Evolutionary conservation across 2,888 invertebrate species (phyloP), one percentile per base, ranked within the genome.

Genomic region (Lymantria monacha): DNA sequence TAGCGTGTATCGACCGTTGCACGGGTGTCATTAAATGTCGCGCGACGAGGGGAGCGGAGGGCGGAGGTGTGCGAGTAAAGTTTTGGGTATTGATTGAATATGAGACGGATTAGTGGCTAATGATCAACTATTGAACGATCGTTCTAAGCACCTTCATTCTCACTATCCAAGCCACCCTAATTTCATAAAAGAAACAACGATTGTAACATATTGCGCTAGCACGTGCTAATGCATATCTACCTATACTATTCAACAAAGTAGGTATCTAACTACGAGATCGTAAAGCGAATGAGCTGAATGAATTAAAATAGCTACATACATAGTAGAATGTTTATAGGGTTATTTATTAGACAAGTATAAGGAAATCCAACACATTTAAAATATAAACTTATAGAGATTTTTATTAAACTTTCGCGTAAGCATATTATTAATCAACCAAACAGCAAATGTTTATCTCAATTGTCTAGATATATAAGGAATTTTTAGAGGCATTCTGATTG

Each of bases 21-120:
- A 91, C 89, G 90, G 90, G 89, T 91, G 91, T 91, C 91, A 91
- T 91, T 91, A 91, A 91, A 91, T 90, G 91, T 91, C 90, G 91
- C 86, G 87, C 88, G 87, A 81, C 83, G 88, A 80, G 89, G 88
- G 90, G 84, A 63, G 82, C 74, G 79, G 83, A 72, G 89, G 82
- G 83, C 70, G 79, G 87, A 85, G 89, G 89, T 86, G 88, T 89
- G 87, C 87, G 87, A 89, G 84, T 87, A 88, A 89, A 90, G 89
- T 90, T 91, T 91, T 90, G 91, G 91, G 90, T 91, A 91, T 91
- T 90, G 90, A 91, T 91, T 91, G 90, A 90, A 90, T 90, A 90
- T 90, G 88, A 90, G 85, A 68, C 74, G 90, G 89, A 91, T 91
- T 90, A 91, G 84, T 83, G 80, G 81, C 87, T 90, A 90, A 90